phyloP scores from a whole-genome alignment of 2,113 vertebrate genomes.

The Rhinolophus ferrumequinum region DNA sequence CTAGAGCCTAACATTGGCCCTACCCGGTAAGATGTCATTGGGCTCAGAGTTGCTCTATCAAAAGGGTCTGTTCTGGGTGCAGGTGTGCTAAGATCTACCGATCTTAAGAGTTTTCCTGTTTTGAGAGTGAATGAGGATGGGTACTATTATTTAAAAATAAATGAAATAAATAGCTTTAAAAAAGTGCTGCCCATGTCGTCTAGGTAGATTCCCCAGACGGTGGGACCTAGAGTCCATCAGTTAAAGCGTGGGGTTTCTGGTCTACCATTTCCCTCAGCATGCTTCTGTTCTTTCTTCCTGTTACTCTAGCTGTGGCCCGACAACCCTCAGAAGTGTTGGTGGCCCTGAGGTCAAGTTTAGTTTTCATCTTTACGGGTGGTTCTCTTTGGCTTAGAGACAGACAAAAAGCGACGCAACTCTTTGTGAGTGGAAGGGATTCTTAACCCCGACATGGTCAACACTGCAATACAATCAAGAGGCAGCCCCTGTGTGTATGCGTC shows the following conservation, averaged over 20 bases:
- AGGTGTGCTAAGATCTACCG: neutral
- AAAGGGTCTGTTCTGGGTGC: neutral
- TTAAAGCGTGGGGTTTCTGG: neutral
- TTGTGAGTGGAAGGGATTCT: neutral
- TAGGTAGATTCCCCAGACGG: neutral
- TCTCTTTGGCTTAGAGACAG: conserved; percentile 27
- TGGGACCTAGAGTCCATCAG: neutral
- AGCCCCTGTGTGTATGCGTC: neutral
- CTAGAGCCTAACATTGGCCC: neutral
- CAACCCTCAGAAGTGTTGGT: neutral
- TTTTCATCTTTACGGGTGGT: neutral
- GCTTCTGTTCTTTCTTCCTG: neutral
- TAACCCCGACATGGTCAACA: neutral
- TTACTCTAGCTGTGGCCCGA: neutral
- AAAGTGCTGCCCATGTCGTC: neutral
- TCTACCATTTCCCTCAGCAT: neutral
- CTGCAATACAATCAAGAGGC: neutral
- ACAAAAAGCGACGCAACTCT: neutral
- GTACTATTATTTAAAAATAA: conserved; percentile 56
- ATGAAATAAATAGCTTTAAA: conserved; percentile 20
- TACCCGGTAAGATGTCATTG: neutral
- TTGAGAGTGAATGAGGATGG: neutral
- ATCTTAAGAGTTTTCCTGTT: neutral
- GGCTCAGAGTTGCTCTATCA: neutral
- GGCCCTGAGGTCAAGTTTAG: neutral